Base-by-base conservation (phyloP, 2,113 vertebrate genomes). In the Alosa alosa region DNA sequence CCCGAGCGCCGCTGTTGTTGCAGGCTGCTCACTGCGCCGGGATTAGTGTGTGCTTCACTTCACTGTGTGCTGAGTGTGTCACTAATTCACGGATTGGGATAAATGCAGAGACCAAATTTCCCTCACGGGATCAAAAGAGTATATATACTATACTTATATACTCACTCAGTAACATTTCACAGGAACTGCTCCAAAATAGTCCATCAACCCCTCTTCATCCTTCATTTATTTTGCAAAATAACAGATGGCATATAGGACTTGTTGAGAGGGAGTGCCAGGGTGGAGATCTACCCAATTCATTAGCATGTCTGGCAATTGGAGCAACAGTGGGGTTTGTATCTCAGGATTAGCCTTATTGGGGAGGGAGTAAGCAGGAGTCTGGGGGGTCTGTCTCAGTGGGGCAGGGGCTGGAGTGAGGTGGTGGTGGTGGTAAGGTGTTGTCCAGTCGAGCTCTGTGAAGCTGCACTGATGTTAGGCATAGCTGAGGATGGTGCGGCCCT, bases 341-440 rank as follows among this genome's bases (percentile, higher is more conserved):
- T 60, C 4, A 7, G 15, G 50, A 52, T 31, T 1, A 31, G 31
- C 31, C 1, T 31, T 31, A 0, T 13, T 18, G 6, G 57, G 7
- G 5, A 64, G 22, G 7, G 9, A n/a, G 52, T 4, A 18, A 8
- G 57, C 22, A 6, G 22, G 22, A 64, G 57, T 4, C 4, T 1
- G 57, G n/a, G 57, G 52, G 15, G 25, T 31, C 25, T 31, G 25
- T 72, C 25, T 25, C 64, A 31, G 31, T 72, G 11, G 64, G 13
- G 64, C 31, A 15, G 64, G 64, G 25, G 7, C n/a, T 31, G n/a
- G 25, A 25, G 25, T 1, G n/a, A 72, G 31, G 64, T 13, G 11
- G 60, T 1, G 84, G 85, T 50, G 68, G 60, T 25, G 64, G 81
- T 68, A 44, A 82, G 68, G 68, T 68, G 87, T 64, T 84, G 82